These are phyloP conservation scores for Bembecia ichneumoniformis DNA, from an alignment of 2,888 invertebrate species.

Conservation along the genomic window DNA sequence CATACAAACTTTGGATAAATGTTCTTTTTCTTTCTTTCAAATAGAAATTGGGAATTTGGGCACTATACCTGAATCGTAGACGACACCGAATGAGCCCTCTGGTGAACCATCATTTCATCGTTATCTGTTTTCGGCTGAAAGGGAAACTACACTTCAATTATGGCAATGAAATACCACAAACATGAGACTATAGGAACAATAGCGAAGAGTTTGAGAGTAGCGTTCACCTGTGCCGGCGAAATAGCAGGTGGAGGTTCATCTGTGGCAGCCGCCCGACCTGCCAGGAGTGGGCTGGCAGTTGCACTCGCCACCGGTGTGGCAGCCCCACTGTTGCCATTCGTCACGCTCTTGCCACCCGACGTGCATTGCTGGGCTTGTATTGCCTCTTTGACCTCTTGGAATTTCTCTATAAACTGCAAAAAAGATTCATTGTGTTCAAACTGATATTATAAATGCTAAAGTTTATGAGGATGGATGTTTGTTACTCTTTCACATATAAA, in stretches of 20 bases:
- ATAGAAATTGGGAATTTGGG: no score
- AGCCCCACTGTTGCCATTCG: constrained; percentile 73
- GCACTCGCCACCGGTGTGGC: constrained; percentile 90
- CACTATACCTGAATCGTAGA: constrained; percentile 63
- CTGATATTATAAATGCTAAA: not conserved
- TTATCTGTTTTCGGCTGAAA: constrained; percentile 60
- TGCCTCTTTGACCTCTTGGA: constrained; percentile 97
- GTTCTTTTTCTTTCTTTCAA: no score
- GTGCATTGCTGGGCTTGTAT: constrained; percentile 75
- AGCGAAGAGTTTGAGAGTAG: not conserved
- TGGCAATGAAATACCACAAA: not conserved
- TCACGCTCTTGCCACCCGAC: constrained; percentile 24
- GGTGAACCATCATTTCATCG: constrained; percentile 71
- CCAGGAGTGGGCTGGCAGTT: constrained; percentile 87
- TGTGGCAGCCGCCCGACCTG: constrained; percentile 56
- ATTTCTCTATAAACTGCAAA: constrained; percentile 95
- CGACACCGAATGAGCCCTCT: constrained; percentile 74
- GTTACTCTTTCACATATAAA: no score
- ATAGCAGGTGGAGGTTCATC: constrained; percentile 48
- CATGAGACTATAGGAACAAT: no score
- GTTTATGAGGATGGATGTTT: no score
- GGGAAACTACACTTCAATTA: constrained; percentile 12
- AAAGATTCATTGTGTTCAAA: no score
- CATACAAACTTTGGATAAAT: no score
- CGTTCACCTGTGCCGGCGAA: constrained; percentile 37